Base-by-base conservation (phyloP, 2,888 invertebrate genomes). In the Sphaeridia pumilis region DNA sequence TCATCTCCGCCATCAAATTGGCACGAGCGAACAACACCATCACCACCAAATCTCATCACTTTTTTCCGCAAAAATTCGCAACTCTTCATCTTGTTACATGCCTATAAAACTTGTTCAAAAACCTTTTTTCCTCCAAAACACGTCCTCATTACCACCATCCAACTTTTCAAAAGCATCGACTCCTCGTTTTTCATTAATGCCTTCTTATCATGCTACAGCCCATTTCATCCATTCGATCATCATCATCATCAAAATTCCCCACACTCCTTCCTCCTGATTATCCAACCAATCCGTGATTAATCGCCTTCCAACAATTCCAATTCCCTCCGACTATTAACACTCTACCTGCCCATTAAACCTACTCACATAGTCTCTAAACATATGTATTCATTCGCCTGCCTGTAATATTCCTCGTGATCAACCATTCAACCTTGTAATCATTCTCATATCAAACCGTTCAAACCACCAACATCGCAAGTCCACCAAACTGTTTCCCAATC, bases 141-240 rank as follows among this genome's bases (percentile, higher is more conserved):
- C n/a, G n/a, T n/a, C n/a, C n/a, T n/a, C n/a, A n/a, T n/a, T n/a
- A n/a, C n/a, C n/a, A 4, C 42, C 42, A 22, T 12, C 24, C 21
- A 14, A 24, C 43, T 43, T 43, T 24, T 25, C 14, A 43, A 14
- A 25, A 43, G 3, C 4, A 43, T 7, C 3, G 24, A 42, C 22
- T 43, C 22, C 24, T 22, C 43, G 24, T 20, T 43, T 43, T 43
- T 22, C 22, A 22, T 46, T 12, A 28, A 49, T 42, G 42, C 10
- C 28, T 21, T 43, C 43, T 49, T 42, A 43, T 49, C 49, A 49
- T 41, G 49, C 49, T 38, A 48, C 20, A 38, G n/a, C n/a, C n/a
- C n/a, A n/a, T n/a, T n/a, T n/a, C n/a, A n/a, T n/a, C 5, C 7
- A 31, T 31, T 31, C 14, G 17, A 5, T 5, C 17, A 10, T 31